Conservation (phyloP, 2,797 vertebrate species). For the Coregonus ussuriensis region DNA sequence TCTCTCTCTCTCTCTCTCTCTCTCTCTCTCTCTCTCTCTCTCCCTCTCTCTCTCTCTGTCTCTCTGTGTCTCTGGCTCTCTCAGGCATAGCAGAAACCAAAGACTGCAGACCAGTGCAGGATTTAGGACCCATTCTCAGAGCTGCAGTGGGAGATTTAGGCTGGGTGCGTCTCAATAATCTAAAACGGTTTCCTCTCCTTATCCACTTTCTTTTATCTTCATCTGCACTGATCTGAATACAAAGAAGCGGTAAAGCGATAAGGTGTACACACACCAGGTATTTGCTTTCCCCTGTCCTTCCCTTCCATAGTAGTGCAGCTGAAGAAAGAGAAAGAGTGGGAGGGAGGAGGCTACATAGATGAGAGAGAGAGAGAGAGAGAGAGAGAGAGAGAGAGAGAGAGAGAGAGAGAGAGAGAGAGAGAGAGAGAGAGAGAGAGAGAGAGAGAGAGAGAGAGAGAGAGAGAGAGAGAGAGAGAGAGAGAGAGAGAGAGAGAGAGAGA, state of each 20-base stretch:
- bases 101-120: background rate
- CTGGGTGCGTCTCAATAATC: background rate
- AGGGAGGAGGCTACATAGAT: background rate
- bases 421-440: too few relatives aligned
- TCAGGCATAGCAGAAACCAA: conserved; percentile 23
- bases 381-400: too few relatives aligned
- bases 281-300: background rate
- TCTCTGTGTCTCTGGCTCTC: conserved; percentile 25
- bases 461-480: background rate
- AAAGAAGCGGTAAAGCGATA: background rate
- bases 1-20: conserved; percentile 11
- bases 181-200: background rate
- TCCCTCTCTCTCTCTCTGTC: background rate
- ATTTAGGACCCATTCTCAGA: background rate
- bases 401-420: background rate
- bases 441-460: background rate
- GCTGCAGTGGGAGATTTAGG: background rate
- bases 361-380: background rate
- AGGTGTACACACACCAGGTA: background rate
- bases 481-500: background rate
- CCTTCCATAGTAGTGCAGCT: too few relatives aligned
- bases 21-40: background rate
- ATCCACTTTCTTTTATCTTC: background rate
- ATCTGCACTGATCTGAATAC: background rate
- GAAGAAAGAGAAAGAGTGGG: background rate